Percentiles rank a stretch among this genome's conserved stretches.
phyloP scores from a whole-genome alignment of 1,140 invertebrate genomes.

The Zaprionus gabonicus region DNA sequence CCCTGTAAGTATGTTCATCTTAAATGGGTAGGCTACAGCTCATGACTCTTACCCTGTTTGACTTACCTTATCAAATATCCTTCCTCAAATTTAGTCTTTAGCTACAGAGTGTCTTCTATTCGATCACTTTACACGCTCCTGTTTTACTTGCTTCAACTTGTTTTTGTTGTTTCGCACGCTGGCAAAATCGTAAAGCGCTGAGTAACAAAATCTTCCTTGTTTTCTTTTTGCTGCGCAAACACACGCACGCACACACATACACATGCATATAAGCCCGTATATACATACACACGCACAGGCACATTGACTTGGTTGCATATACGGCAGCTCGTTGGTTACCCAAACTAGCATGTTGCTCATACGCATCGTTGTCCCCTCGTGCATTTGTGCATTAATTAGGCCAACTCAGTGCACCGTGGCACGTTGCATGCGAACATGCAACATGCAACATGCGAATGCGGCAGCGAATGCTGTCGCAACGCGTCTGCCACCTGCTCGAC shows the following conservation, averaged over 20 bases:
- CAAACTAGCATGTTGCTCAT: constrained; percentile 55
- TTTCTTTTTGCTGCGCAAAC: constrained; percentile 32
- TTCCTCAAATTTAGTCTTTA: no score
- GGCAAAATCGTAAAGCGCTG: constrained; percentile 67
- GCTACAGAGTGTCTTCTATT: background rate
- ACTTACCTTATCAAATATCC: background rate
- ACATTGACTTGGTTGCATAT: background rate
- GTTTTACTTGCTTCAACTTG: constrained; percentile 4
- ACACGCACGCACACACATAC: constrained; percentile 1
- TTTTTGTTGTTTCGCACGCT: constrained; percentile 43
- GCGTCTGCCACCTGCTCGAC: constrained; percentile 12
- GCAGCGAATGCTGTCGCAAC: background rate
- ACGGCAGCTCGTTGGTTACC: constrained; percentile 52
- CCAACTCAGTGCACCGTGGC: constrained; percentile 22
- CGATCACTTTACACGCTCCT: background rate
- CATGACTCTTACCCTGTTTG: no score
- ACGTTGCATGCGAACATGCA: constrained; percentile 67
- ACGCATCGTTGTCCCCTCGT: constrained; percentile 65
- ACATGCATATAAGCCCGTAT: constrained; percentile 17
- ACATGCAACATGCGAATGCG: constrained; percentile 55
- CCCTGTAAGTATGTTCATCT: background rate
- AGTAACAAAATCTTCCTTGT: constrained; percentile 58
- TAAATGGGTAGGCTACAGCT: background rate
- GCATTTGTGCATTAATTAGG: constrained; percentile 76
- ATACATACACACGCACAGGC: constrained; percentile 1